Evolutionary conservation across 2,797 vertebrate genomes (phyloP), one percentile per base, ranked within the genome.

Genomic region (Takifugu ocellatus): DNA sequence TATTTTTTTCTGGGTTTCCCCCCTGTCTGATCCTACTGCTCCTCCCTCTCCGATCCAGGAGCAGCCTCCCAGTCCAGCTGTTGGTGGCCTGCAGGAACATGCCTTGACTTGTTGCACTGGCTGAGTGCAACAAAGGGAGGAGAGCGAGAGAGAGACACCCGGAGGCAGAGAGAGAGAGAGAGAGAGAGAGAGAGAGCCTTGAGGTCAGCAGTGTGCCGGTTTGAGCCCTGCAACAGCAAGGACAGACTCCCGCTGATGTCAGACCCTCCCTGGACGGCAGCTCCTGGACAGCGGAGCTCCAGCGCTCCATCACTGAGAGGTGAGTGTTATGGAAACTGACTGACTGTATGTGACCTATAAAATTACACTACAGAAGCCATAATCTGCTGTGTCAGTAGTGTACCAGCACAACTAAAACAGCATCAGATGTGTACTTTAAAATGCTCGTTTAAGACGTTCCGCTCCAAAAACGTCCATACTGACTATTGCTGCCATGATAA

Each of bases 21-120:
- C 84, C 74, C 55, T 77, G 63, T 79, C 82, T 85, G 76, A 83
- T 84, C 65, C 77, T 87, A 10, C 73, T 82, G 80, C 87, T 84
- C 84, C 88, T 85, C 87, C 84, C 86, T 73, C 68, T 79, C 56
- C 81, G 78, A 49, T 84, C 70, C 78, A 83, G 68, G 77, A 78
- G 61, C 71, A 81, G 67, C 71, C 83, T 84, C 78, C 60, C 59
- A 54, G 82, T 63, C 82, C 54, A 70, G 89, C 87, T 86, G 87
- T 66, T 74, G 78, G 80, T 81, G 86, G 83, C 76, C 44, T 80
- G 77, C 78, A 84, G 79, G 87, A 90, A 92, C 91, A 91, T 92
- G 91, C 81, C 91, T 92, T 89, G 88, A 91, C 91, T 91, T 92
- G 91, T 92, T 88, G 89, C 82, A 73, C 83, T 72, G 85, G 75